Base-by-base conservation (phyloP, 2,888 invertebrate species). In the Scaptomyza parva region DNA sequence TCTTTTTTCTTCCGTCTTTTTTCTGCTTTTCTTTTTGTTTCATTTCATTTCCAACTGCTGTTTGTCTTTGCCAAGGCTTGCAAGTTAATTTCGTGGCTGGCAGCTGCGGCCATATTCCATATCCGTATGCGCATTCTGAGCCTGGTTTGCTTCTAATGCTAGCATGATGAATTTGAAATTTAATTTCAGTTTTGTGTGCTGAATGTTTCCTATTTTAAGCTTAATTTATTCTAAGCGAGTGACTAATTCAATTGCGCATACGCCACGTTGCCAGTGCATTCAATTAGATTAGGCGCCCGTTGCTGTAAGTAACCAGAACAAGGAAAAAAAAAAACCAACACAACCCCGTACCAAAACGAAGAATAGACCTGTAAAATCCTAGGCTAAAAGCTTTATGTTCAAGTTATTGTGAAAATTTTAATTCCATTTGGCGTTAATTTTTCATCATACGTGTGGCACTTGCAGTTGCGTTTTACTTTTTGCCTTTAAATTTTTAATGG, bases 41-140 rank as follows among this genome's bases (percentile, higher is more conserved):
- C 75, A 76, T 76, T 76, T 70, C 58, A 78, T 75, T 78, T 78
- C 40, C 79, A 70, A 78, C 66, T 73, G 73, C 70, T 83, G 69
- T 83, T 86, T 80, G 84, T 79, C 81, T 81, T 81, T 73, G 73
- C 72, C 72, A 64, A 64, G 70, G 67, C 68, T 68, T 75, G 75
- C 85, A 85, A 86, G 84, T 83, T 83, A 79, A 86, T 86, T 83
- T 83, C 59, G 65, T 65, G 45, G 53, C 77, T 64, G 68, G 63
- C 77, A 68, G 48, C 64, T 76, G 73, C 52, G 41, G 28, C 44
- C 28, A 17, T 30, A 35, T 50, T 17, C 28, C 65, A 37, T 14
- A 54, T 65, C 43, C 55, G 37, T 22, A 43, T 48, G 33, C 45
- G 17, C 58, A 41, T 53, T 14, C 14, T 39, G 50, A 30, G 28